Conservation (phyloP, 92 coral and sea anemone genomes). For the Porites divaricata region DNA sequence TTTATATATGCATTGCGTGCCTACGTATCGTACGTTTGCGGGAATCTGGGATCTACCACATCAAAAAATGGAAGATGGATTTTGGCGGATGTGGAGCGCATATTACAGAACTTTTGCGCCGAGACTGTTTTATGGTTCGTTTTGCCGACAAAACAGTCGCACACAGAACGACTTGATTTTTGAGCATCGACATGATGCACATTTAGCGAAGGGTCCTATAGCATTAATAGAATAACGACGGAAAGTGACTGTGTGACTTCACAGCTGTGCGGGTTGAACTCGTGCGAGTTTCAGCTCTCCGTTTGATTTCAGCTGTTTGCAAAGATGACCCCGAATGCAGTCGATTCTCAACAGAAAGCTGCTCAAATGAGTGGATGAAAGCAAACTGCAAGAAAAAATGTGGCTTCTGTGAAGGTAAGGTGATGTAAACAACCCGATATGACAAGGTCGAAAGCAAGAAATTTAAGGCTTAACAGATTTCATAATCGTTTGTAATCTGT, state of each 20-base stretch:
- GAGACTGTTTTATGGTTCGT: background rate
- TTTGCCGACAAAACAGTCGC: background rate
- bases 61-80: slow-evolving; percentile 25
- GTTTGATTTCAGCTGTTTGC: slow-evolving; percentile 71
- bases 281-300: background rate
- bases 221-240: background rate
- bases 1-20: slow-evolving; percentile 32
- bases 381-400: slow-evolving; percentile 91
- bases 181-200: background rate
- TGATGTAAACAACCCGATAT: background rate
- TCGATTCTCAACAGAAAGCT: slow-evolving; percentile 71
- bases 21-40: background rate
- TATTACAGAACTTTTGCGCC: background rate
- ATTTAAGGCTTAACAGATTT: too few species aligned
- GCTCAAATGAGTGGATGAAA: slow-evolving; percentile 94
- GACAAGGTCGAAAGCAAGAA: background rate
- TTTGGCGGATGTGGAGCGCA: slow-evolving; percentile 18
- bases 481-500: too few species aligned
- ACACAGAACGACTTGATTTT: background rate
- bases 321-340: slow-evolving; percentile 79
- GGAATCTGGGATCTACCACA: slow-evolving; percentile 16
- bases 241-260: background rate
- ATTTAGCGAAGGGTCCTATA: background rate
- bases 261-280: background rate
- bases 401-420: slow-evolving; percentile 88